A percentile compares a stretch with the other conserved stretches of the same genome.
These are phyloP conservation scores for Nomada fabriciana DNA, from an alignment of 2,888 invertebrate species.

Conservation along the genomic window DNA sequence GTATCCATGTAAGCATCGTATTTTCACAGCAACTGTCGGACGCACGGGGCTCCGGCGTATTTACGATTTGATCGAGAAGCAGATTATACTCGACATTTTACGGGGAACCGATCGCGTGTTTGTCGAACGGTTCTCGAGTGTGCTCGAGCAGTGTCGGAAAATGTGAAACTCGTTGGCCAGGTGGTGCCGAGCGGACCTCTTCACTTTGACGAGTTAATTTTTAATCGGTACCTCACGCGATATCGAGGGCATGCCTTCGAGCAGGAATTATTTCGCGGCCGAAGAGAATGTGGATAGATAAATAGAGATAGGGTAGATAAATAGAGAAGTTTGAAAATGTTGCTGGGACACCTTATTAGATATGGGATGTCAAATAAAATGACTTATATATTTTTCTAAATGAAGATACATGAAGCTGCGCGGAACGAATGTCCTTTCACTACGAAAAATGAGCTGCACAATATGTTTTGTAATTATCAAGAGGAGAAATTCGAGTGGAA, in stretches of 20 bases:
- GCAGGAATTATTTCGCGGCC: not conserved
- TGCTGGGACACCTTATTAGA: no score
- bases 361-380: no score
- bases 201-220: conserved; percentile 45
- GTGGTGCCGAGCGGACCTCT: conserved; percentile 23
- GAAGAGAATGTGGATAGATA: not conserved
- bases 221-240: conserved; percentile 26
- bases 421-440: no score
- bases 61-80: conserved; percentile 33
- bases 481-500: no score
- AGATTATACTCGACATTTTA: conserved; percentile 28
- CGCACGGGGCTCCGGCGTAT: not conserved
- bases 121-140: conserved; percentile 25
- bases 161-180: conserved; percentile 27
- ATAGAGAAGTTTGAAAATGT: not conserved
- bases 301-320: no score
- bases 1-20: conserved; percentile 1
- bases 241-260: conserved; percentile 1
- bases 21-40: conserved; percentile 6
- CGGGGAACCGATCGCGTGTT: conserved; percentile 24
- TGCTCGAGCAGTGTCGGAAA: conserved; percentile 27
- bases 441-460: no score
- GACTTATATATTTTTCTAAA: no score
- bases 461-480: no score
- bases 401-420: no score